phyloP scores from a whole-genome alignment of 2,888 invertebrate species.

The Aphrophora alni region DNA sequence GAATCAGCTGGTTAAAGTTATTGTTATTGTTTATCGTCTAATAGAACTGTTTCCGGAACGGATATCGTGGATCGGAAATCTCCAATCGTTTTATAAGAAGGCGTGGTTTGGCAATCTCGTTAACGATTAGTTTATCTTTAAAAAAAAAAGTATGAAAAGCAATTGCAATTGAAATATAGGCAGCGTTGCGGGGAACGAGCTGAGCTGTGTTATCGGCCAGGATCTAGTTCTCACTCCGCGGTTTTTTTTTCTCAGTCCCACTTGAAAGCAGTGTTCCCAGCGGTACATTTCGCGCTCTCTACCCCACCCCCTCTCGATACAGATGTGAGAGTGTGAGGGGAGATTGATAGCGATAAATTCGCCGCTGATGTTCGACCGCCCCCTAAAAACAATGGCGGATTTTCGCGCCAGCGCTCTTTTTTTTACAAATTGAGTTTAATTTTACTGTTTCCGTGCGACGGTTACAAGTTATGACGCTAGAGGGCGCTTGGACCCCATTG shows the following conservation, averaged over 20 bases:
- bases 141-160: neutral
- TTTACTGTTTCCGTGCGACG: conserved; percentile 3
- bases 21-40: neutral
- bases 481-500: conserved; percentile 7
- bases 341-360: conserved; percentile 40
- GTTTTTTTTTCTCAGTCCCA: neutral
- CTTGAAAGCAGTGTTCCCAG: neutral
- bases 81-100: neutral
- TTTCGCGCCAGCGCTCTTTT: conserved; percentile 39
- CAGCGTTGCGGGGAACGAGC: neutral
- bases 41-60: neutral
- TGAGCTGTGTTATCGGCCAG: neutral
- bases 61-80: neutral
- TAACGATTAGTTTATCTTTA: neutral
- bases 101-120: neutral
- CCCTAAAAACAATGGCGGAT: conserved; percentile 39
- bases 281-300: neutral
- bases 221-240: neutral
- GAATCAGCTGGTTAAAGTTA: neutral
- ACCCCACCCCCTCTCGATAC: neutral
- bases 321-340: neutral
- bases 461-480: neutral
- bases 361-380: conserved; percentile 37
- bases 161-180: neutral
- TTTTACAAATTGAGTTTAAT: conserved; percentile 40